Evolutionary conservation across 2,797 vertebrate genomes (phyloP), one percentile per base, ranked within the genome.

Genomic region (Enteromius treurensis): DNA sequence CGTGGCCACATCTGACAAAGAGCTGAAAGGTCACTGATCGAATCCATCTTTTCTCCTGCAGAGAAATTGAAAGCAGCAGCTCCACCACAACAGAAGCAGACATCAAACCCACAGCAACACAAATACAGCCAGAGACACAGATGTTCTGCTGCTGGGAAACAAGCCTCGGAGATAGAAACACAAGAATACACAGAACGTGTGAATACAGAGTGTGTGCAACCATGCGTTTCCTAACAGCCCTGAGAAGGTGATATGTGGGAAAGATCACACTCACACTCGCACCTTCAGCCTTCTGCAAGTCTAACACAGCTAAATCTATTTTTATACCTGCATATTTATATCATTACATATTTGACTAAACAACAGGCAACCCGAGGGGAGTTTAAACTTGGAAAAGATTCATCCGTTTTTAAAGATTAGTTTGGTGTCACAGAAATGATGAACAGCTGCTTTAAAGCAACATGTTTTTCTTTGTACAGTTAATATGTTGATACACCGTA

Each of bases 11-110:
- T 74, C 79, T 81, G 79, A 34, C 42, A 74, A 64, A 81, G 13
- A 37, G 42, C 75, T 84, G 82, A 82, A 84, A 87, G 69, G 76
- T 68, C 70, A 84, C 19, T 29, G 53, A 73, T 65, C 77, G 79
- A 79, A 75, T 69, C 40, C 68, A 75, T 34, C 23, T 17, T 32
- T 83, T 51, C 73, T 84, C 45, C 62, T 42, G 75, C 42, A 68
- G 79, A 81, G 40, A 64, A 74, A 64, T 74, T 73, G 14, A 81
- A 81, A 81, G 79, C 79, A 49, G 65, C 37, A 71, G 64, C 78
- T 23, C 26, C 47, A 58, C 53, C 51, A 47, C 51, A 71, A 1
- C 21, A 47, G 68, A 60, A 71, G 37, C 53, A 23, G 21, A 49
- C n/a, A 40, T 37, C 42, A 65, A 34, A 64, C 69, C 23, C 2